phyloP scores from a whole-genome alignment of 2,113 vertebrate species.

The Excalfactoria chinensis region DNA sequence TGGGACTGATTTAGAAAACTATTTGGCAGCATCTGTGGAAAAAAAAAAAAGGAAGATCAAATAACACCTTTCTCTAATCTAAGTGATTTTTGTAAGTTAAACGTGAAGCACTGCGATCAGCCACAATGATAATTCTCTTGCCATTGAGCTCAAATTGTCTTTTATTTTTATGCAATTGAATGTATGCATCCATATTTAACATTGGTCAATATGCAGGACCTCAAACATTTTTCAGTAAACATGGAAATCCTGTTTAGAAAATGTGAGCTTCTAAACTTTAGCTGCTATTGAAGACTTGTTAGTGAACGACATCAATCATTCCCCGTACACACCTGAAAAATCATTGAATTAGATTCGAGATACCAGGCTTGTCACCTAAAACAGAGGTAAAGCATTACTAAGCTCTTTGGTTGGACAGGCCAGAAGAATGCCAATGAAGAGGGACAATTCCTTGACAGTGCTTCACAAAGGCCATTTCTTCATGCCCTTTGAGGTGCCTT shows the following conservation, averaged over 20 bases:
- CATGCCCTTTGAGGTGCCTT: background rate
- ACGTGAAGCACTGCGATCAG: background rate
- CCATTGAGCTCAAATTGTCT: background rate
- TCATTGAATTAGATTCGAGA: background rate
- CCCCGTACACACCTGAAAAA: background rate
- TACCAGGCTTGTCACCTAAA: background rate
- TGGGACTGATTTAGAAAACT: constrained; percentile 70
- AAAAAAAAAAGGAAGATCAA: constrained; percentile 49
- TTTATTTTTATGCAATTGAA: background rate
- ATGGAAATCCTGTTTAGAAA: background rate
- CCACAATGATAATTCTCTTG: background rate
- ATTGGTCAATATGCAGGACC: background rate
- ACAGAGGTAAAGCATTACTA: background rate
- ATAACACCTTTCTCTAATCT: constrained; percentile 47
- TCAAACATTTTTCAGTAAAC: background rate
- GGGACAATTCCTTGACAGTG: background rate
- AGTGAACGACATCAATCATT: background rate
- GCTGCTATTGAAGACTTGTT: background rate
- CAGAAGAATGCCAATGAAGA: background rate
- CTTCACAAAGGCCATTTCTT: background rate
- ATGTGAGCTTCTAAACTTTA: background rate
- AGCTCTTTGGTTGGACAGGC: background rate
- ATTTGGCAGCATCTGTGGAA: constrained; percentile 59
- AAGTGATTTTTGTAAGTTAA: constrained; percentile 26
- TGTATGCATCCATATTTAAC: background rate